These are phyloP conservation scores for Opisthograptis luteolata DNA, from an alignment of 2,888 invertebrate genomes.

Conservation along the genomic window DNA sequence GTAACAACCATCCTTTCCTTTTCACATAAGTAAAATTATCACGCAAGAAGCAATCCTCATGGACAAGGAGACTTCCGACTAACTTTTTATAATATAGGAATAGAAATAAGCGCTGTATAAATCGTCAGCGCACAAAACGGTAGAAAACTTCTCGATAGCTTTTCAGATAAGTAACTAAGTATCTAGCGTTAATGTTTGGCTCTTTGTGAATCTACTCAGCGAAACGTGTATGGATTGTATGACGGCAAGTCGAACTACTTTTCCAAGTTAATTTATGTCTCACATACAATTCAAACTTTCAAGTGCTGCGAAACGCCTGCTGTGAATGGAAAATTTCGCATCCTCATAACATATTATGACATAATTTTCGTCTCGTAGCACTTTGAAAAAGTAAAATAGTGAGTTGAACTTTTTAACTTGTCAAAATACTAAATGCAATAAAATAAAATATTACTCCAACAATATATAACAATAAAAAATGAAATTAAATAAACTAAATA, in stretches of 20 bases:
- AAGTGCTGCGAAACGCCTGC: constrained; percentile 56
- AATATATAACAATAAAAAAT: no score
- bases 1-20: no score
- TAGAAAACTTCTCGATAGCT: constrained; percentile 72
- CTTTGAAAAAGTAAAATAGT: no score
- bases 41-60: constrained; percentile 9
- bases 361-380: not conserved
- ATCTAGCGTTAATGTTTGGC: constrained; percentile 75
- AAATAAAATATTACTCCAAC: no score
- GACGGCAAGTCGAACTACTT: constrained; percentile 71
- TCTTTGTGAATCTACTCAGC: constrained; percentile 71
- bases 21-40: no score
- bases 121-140: constrained; percentile 61
- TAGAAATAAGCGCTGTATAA: constrained; percentile 60
- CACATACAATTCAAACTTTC: constrained; percentile 73
- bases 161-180: constrained; percentile 77
- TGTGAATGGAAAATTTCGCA: constrained; percentile 53
- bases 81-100: constrained; percentile 45
- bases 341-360: constrained; percentile 13
- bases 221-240: constrained; percentile 52
- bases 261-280: constrained; percentile 77
- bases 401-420: no score
- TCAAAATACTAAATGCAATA: no score
- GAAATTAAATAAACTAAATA: no score
- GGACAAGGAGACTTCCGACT: constrained; percentile 18